phyloP scores from a whole-genome alignment of 2,113 vertebrate species.

The Alaudala cheleensis region DNA sequence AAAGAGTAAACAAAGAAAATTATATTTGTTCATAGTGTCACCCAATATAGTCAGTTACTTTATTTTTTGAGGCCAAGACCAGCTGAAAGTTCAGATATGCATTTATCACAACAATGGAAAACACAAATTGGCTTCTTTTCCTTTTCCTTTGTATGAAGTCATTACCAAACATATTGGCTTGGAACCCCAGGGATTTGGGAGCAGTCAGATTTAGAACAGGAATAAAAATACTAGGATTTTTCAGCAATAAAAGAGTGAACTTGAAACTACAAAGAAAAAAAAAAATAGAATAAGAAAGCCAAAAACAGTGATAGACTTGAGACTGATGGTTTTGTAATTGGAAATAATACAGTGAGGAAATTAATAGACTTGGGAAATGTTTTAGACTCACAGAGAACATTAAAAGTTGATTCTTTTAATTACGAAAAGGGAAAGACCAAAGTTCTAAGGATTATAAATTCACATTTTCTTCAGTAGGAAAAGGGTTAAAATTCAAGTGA shows the following conservation, averaged over 20 bases:
- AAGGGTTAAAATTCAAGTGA: neutral
- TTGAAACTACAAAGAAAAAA: constrained; percentile 30
- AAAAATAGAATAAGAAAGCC: neutral
- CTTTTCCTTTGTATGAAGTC: constrained; percentile 75
- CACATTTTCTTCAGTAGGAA: neutral
- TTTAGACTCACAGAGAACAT: neutral
- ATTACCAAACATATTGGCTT: constrained; percentile 81
- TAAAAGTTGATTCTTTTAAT: neutral
- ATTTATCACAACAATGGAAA: constrained; percentile 75
- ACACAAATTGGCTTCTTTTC: constrained; percentile 65
- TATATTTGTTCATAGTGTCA: neutral
- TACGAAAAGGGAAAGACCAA: neutral
- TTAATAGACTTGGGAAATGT: neutral
- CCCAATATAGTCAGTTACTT: neutral
- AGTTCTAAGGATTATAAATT: neutral
- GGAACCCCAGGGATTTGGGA: constrained; percentile 71
- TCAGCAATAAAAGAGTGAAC: constrained; percentile 74
- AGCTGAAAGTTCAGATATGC: constrained; percentile 69
- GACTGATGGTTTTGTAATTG: constrained; percentile 32
- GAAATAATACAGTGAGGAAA: constrained; percentile 19
- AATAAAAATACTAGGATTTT: constrained; percentile 76
- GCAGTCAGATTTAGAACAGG: constrained; percentile 70
- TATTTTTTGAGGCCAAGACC: constrained; percentile 48
- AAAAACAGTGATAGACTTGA: constrained; percentile 49
- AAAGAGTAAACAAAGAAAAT: neutral